Conservation (phyloP, 30 jellyfish, hydroid and myxozoan genomes). For the Phacellophora camtschatica region DNA sequence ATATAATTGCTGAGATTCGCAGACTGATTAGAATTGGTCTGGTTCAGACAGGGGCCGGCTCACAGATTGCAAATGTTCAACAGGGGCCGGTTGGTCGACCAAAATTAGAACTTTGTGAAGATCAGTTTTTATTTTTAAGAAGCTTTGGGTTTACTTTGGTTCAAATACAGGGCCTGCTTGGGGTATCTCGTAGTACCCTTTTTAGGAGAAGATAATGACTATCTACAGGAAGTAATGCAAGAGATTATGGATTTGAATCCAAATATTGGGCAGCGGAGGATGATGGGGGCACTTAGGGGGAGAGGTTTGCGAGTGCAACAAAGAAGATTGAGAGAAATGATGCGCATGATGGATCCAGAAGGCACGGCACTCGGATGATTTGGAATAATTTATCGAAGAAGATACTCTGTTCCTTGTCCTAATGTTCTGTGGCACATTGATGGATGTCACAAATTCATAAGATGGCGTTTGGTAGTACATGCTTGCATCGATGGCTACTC, state of each 20-base stretch:
- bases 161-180: background rate
- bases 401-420: background rate
- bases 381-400: background rate
- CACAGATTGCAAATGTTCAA: background rate
- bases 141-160: background rate
- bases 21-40: background rate
- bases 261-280: conserved; percentile 5
- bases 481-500: conserved; percentile 35
- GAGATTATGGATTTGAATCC: background rate
- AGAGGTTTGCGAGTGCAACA: background rate
- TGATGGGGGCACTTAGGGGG: conserved; percentile 26
- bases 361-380: conserved; percentile 1
- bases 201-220: background rate
- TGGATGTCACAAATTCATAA: background rate
- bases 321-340: background rate
- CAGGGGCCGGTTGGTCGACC: conserved; percentile 3
- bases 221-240: background rate
- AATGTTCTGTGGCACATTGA: conserved; percentile 5
- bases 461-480: background rate
- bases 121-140: background rate
- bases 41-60: background rate
- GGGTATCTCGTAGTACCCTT: background rate
- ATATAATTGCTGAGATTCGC: background rate
- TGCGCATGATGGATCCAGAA: conserved; percentile 7
- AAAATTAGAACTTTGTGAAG: background rate